Base-by-base conservation (phyloP, 2,113 vertebrate genomes). In the Holacanthus passer region DNA sequence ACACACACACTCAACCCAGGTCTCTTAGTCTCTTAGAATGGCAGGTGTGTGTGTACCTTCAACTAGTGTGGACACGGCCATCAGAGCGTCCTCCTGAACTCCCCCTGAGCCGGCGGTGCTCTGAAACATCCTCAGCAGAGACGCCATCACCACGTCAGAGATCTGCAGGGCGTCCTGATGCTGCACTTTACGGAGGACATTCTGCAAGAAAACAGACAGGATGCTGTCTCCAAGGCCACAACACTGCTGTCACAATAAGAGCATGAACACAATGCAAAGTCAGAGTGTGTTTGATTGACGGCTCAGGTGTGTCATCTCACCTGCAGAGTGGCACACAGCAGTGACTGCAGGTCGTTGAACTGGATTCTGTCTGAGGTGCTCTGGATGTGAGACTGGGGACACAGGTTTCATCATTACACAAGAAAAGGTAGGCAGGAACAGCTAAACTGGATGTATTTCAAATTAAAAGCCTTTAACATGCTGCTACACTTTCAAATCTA, bases 301-400 rank as follows among this genome's bases (percentile, higher is more conserved):
- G 47, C 24, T 11, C 35, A 1, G 37, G 59, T 0, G 39, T 0
- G 19, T 0, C 0, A 19, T 0, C 91, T 91, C 87, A 99, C 98
- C 97, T 99, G 98, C 14, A 99, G 96, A 27, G 98, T 99, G 71
- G 98, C 98, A 2, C 98, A 99, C 4, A 99, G 96, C 10, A 99
- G 94, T 13, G 98, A 99, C 94, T 99, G 98, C 66, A 99, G 96
- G 89, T 99, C 98, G 39, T 99, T 99, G 93, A 98, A 99, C 94
- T 99, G 98, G 95, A 99, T 99, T 73, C 98, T 95, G 93, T 99
- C 98, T 0, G 98, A 99, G 5, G 98, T 99, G 93, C 98, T 99
- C 95, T 99, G 98, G 91, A 99, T 99, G 86, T 99, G 98, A 66
- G 98, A 99, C 98, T 99, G 94, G 27, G 52, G 35, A 59, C 2